Evolutionary conservation across 2,888 invertebrate genomes (phyloP).

Genomic region (Pediacus dermestoides): DNA sequence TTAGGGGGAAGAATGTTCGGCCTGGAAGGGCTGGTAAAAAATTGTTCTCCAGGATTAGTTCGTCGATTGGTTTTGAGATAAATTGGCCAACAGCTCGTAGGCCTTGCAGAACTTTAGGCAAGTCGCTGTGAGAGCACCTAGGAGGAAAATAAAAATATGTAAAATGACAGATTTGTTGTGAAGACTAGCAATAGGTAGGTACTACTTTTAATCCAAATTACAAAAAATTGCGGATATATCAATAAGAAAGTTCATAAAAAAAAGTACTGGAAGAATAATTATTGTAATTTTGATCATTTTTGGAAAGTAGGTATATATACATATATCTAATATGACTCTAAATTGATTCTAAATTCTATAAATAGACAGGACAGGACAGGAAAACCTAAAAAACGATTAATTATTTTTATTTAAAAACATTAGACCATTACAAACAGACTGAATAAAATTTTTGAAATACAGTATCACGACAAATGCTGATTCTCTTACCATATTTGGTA

Average conservation of each 20-base stretch:
- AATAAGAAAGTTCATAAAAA: no score
- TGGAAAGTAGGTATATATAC: no score
- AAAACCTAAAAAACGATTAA: no score
- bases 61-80: constrained; percentile 72
- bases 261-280: no score
- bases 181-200: not conserved
- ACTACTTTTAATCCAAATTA: no score
- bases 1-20: constrained; percentile 71
- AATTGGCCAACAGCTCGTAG: constrained; percentile 66
- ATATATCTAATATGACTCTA: no score
- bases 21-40: constrained; percentile 82
- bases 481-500: constrained; percentile 75
- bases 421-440: not conserved
- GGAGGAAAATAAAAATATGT: constrained; percentile 28
- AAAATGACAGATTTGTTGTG: constrained; percentile 1
- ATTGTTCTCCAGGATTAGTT: constrained; percentile 83
- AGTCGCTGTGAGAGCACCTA: constrained; percentile 91
- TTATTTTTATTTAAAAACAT: not conserved
- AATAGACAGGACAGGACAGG: not conserved
- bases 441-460: constrained; percentile 3
- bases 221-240: no score
- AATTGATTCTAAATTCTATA: not conserved
- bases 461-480: not conserved
- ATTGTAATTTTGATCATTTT: no score
- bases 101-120: constrained; percentile 72